Conservation (phyloP, 2,113 vertebrate species). For the Perccottus glenii region DNA sequence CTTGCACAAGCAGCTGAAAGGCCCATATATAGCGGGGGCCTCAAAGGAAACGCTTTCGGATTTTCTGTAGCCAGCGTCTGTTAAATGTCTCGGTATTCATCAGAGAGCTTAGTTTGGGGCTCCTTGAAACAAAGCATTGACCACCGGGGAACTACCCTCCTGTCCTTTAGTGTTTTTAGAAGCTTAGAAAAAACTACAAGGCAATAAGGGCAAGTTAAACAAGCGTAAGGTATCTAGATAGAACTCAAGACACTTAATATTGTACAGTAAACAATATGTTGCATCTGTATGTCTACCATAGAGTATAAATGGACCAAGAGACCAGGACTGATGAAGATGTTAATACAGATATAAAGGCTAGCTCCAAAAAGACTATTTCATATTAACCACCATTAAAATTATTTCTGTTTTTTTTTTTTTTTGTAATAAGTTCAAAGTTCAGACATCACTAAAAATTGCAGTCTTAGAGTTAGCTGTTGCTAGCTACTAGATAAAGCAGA, state of each 20-base stretch:
- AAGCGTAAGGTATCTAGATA: too few species aligned
- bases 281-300: too few species aligned
- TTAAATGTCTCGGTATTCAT: slow-evolving; percentile 69
- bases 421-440: too few species aligned
- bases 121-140: slow-evolving; percentile 64
- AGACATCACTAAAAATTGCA: too few species aligned
- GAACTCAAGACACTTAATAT: too few species aligned
- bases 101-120: slow-evolving; percentile 53
- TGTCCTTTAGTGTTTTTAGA: slow-evolving; percentile 24
- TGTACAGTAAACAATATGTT: too few species aligned
- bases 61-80: slow-evolving; percentile 62
- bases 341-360: too few species aligned
- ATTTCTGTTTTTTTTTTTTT: neutral
- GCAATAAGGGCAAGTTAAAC: neutral
- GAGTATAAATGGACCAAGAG: too few species aligned
- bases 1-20: slow-evolving; percentile 65
- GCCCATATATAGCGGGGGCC: slow-evolving; percentile 57
- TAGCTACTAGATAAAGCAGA: too few species aligned
- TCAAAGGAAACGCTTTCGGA: slow-evolving; percentile 65
- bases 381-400: neutral
- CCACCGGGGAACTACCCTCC: slow-evolving; percentile 60
- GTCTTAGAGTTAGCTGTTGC: too few species aligned
- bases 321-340: too few species aligned
- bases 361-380: too few species aligned
- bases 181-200: neutral